Evolutionary conservation across 2,797 vertebrate species (phyloP), one percentile per base, ranked within the genome.

Genomic region (Sardinella longiceps): DNA sequence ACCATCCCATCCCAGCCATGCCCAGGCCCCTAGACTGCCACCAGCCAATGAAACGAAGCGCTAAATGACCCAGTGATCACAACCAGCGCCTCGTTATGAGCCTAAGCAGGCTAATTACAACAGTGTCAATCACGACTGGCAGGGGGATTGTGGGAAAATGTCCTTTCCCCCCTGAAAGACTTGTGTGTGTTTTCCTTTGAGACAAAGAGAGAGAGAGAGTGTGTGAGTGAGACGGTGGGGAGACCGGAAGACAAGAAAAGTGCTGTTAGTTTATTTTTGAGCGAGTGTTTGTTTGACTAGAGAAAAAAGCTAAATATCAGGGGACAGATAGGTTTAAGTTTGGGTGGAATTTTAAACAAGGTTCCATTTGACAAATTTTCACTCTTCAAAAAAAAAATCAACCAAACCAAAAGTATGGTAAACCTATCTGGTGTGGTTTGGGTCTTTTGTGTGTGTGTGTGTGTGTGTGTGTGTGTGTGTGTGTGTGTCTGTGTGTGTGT

Each of bases 251-350:
- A 14, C 12, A 6, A 63, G 60, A 63, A n/a, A 39, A 74, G 66
- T 74, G 66, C 30, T 37, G 33, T 74, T 70, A 33, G 63, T 70
- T 70, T 70, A 70, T 70, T 70, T 70, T 70, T 51, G 80, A 43
- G 70, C 23, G 56, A n/a, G 58, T 50, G 66, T 80, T 53, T 86
- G 84, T 74, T 28, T 86, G 39, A 85, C 85, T 30, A 81, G 6
- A 10, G 11, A 14, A 14, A 33, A 74, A 18, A 37, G 12, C 37
- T 12, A 37, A 30, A 30, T 30, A 63, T 20, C 30, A 1, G 14
- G 14, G 15, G 33, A 15, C 66, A 74, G 12, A 37, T 15, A 15
- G 25, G 37, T 50, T 50, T 3, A 50, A 15, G 48, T 50, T 14
- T 50, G 12, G 14, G 30, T 33, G 28, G 28, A 15, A 37, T 37